phyloP scores from a whole-genome alignment of 2,888 invertebrate species.

The Volucella zonaria region DNA sequence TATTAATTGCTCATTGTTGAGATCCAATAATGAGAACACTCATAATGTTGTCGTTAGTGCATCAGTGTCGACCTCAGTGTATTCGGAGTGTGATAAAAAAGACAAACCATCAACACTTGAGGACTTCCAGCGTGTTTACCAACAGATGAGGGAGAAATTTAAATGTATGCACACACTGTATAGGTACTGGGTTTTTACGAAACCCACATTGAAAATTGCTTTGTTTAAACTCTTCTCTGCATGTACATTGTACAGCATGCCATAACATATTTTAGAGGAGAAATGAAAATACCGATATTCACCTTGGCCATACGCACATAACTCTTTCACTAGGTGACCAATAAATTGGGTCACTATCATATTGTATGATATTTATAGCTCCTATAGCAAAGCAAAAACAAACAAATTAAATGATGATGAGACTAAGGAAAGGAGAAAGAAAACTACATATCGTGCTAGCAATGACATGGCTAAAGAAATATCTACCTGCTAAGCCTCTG shows the following conservation, averaged over 20 bases:
- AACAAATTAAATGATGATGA: no score
- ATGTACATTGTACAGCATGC: slow-evolving; percentile 11
- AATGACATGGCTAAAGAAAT: no score
- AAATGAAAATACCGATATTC: not conserved
- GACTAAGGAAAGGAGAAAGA: no score
- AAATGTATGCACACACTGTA: slow-evolving; percentile 85
- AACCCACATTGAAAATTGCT: not conserved
- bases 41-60: slow-evolving; percentile 17
- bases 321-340: not conserved
- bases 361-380: no score
- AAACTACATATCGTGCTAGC: no score
- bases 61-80: slow-evolving; percentile 3
- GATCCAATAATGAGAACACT: not conserved
- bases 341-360: no score
- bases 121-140: slow-evolving; percentile 85
- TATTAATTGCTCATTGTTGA: slow-evolving; percentile 42
- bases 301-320: not conserved
- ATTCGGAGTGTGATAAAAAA: slow-evolving; percentile 10
- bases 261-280: slow-evolving; percentile 8
- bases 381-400: no score
- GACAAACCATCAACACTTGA: slow-evolving; percentile 66
- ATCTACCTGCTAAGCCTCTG: no score
- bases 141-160: slow-evolving; percentile 87
- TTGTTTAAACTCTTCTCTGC: not conserved
- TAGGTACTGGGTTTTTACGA: not conserved